These are phyloP conservation scores for Chaetodon trifasciatus DNA, from an alignment of 2,797 vertebrate species.

Conservation along the genomic window DNA sequence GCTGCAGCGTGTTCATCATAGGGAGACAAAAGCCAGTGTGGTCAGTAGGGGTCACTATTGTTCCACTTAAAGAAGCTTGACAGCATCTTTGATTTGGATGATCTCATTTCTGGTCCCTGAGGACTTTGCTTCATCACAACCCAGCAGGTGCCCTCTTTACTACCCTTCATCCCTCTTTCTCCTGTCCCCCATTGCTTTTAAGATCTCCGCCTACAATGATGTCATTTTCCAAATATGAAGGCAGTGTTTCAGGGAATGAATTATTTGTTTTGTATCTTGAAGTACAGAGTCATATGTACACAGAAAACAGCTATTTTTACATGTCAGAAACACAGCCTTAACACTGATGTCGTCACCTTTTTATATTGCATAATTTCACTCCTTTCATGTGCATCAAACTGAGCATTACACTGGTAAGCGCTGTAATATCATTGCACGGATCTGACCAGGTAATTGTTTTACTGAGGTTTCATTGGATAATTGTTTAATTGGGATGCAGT, in stretches of 20 bases:
- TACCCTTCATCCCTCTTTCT: slow-evolving; percentile 57
- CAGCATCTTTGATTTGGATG: slow-evolving; percentile 63
- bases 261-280: slow-evolving; percentile 5
- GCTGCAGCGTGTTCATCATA: background rate
- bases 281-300: background rate
- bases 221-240: slow-evolving; percentile 62
- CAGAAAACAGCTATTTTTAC: background rate
- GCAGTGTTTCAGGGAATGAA: slow-evolving; percentile 22
- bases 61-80: slow-evolving; percentile 52
- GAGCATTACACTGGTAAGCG: slow-evolving; percentile 24
- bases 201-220: slow-evolving; percentile 56
- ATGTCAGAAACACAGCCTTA: slow-evolving; percentile 16
- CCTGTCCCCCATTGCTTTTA: slow-evolving; percentile 64
- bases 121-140: slow-evolving; percentile 71
- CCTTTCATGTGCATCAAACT: slow-evolving; percentile 10
- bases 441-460: slow-evolving; percentile 66
- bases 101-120: slow-evolving; percentile 77
- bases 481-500: slow-evolving; percentile 69
- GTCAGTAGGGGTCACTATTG: slow-evolving; percentile 80
- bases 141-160: slow-evolving; percentile 78
- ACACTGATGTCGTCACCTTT: slow-evolving; percentile 1
- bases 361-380: slow-evolving; percentile 20
- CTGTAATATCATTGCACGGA: slow-evolving; percentile 32
- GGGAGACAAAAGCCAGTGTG: background rate
- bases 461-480: slow-evolving; percentile 69